phyloP scores from a whole-genome alignment of 2,113 vertebrate genomes.

The Delphinapterus leucas region DNA sequence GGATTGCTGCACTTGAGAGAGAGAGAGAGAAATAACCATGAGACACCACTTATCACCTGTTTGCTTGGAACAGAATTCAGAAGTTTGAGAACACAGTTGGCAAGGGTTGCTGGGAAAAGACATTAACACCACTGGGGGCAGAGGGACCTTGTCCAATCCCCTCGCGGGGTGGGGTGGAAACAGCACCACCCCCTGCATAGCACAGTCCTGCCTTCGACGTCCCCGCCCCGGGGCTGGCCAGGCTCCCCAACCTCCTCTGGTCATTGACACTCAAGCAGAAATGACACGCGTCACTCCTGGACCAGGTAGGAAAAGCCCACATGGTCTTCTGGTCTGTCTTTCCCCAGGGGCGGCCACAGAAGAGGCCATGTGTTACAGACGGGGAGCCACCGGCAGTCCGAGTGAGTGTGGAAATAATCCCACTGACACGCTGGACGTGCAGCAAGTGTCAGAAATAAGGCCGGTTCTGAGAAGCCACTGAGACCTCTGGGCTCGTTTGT shows the following conservation, averaged over 20 bases:
- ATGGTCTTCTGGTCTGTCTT: not conserved
- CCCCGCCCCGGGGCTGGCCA: fast-evolving
- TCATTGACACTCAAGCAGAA: not conserved
- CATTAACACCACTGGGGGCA: fast-evolving
- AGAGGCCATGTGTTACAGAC: fast-evolving
- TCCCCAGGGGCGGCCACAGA: not conserved
- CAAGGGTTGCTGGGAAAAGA: fast-evolving
- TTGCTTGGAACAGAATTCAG: fast-evolving
- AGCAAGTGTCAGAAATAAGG: not conserved
- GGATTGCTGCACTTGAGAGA: slow-evolving; percentile 97
- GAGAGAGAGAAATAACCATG: not conserved
- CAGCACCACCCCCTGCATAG: not conserved
- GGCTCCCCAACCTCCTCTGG: not conserved
- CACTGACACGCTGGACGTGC: fast-evolving
- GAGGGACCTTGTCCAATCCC: fast-evolving
- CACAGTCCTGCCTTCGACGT: fast-evolving
- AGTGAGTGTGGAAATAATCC: fast-evolving
- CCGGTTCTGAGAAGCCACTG: not conserved
- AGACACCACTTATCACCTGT: not conserved
- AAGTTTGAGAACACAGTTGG: not conserved
- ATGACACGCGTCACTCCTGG: fast-evolving
- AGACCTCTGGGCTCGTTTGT: not conserved
- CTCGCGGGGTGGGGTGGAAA: fast-evolving
- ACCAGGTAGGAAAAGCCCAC: not conserved
- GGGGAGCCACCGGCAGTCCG: fast-evolving